Conservation (phyloP, 2,888 invertebrate genomes). For the Terebella lapidaria region DNA sequence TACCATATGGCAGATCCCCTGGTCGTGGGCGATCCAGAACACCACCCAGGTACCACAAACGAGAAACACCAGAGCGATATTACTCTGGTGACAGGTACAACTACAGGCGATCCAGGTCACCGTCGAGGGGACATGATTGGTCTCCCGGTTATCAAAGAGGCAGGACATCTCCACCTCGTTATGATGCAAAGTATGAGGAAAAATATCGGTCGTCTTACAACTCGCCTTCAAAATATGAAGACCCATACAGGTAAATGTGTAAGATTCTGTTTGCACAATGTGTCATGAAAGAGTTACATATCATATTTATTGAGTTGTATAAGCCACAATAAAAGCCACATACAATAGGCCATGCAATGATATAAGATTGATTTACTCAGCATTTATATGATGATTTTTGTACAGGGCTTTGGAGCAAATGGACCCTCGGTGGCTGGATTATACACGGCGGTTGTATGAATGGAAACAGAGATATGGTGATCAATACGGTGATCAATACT, state of each 20-base stretch:
- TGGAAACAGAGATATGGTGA: slow-evolving; percentile 1
- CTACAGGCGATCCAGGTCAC: neutral
- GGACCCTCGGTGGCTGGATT: neutral
- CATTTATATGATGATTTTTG: no score
- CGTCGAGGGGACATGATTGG: neutral
- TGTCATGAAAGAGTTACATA: no score
- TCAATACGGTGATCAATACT: neutral
- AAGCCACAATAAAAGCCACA: no score
- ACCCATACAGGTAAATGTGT: neutral
- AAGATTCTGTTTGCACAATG: no score
- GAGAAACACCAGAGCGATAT: no score
- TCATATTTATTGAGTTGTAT: no score
- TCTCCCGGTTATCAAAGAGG: neutral
- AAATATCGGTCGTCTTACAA: neutral
- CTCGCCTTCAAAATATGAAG: neutral
- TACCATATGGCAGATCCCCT: no score
- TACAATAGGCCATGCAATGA: no score
- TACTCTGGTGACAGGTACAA: no score
- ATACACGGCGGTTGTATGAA: neutral
- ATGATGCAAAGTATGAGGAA: neutral
- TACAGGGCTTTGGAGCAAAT: neutral
- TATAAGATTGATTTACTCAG: no score
- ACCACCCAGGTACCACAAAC: no score
- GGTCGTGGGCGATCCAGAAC: no score
- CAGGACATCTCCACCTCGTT: neutral